A percentile compares a stretch with the other conserved stretches of the same genome.
Conservation (phyloP, 1,140 invertebrate genomes). For the Leptestheria dahalacensis region DNA sequence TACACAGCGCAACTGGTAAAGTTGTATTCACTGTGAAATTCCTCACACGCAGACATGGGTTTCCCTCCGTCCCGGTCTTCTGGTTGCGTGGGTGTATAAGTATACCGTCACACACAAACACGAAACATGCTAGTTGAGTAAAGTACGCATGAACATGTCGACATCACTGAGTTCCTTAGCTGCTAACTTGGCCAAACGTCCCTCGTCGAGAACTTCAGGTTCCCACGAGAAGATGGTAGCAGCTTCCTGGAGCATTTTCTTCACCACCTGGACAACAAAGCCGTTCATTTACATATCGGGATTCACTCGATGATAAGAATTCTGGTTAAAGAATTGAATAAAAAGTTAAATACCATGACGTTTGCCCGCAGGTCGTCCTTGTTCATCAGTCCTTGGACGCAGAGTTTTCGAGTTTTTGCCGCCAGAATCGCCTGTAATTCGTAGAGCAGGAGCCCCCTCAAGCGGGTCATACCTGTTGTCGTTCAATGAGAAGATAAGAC, state of each 20-base stretch:
- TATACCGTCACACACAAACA: neutral
- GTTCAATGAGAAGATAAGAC: no score
- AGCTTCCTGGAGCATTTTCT: conserved; percentile 15
- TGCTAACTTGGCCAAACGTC: conserved; percentile 44
- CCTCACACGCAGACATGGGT: neutral
- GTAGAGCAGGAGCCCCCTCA: conserved; percentile 43
- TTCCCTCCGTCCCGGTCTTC: no score
- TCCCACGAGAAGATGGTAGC: conserved; percentile 16
- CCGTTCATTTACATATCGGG: neutral
- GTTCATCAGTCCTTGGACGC: conserved; percentile 9
- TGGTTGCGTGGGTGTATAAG: no score
- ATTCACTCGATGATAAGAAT: neutral
- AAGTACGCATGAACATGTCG: conserved; percentile 10
- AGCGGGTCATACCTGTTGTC: conserved; percentile 46
- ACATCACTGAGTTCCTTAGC: conserved; percentile 42
- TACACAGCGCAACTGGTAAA: neutral
- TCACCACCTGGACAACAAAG: conserved; percentile 8
- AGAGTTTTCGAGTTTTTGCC: conserved; percentile 9
- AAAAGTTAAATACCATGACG: conserved; percentile 2
- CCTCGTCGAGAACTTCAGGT: conserved; percentile 32
- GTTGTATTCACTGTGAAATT: neutral
- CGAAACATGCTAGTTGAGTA: neutral
- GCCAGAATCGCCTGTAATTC: conserved; percentile 39
- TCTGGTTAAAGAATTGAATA: neutral
- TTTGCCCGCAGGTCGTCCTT: conserved; percentile 14